These are phyloP conservation scores for Anthopleura xanthogrammica DNA, from an alignment of 92 coral and sea anemone genomes.

Conservation along the genomic window DNA sequence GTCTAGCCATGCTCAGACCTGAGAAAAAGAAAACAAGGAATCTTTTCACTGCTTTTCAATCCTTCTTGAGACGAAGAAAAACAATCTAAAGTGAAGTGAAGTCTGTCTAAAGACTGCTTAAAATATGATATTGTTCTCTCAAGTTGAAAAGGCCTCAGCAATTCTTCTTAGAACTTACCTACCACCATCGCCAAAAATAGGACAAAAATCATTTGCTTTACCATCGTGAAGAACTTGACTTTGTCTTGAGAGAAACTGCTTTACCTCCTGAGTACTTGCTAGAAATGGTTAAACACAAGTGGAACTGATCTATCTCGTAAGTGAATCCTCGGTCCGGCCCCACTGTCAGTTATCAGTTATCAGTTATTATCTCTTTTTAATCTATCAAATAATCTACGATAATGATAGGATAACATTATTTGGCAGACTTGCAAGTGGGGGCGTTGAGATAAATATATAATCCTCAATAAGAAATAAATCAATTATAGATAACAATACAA, in stretches of 20 bases:
- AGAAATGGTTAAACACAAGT: neutral
- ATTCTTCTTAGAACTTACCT: neutral
- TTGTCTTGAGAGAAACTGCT: neutral
- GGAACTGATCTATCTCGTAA: neutral
- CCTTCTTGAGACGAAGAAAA: no score
- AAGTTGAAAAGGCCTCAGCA: no score
- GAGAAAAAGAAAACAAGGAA: neutral
- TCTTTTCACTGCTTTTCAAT: neutral
- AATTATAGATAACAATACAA: no score
- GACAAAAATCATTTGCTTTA: neutral
- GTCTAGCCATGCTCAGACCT: neutral
- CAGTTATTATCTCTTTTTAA: neutral
- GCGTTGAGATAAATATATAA: no score
- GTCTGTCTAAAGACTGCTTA: no score
- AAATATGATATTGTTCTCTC: no score
- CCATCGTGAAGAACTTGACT: neutral
- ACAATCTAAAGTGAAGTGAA: no score
- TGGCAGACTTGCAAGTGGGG: no score
- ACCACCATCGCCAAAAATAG: neutral
- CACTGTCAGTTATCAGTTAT: no score
- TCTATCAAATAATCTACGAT: neutral
- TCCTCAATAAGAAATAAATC: no score
- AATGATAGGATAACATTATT: no score
- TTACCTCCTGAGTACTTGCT: neutral
- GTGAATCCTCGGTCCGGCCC: neutral